Percentiles rank a stretch among this genome's conserved stretches.
Conservation (phyloP, 2,888 invertebrate genomes). For the Lithosia quadra region DNA sequence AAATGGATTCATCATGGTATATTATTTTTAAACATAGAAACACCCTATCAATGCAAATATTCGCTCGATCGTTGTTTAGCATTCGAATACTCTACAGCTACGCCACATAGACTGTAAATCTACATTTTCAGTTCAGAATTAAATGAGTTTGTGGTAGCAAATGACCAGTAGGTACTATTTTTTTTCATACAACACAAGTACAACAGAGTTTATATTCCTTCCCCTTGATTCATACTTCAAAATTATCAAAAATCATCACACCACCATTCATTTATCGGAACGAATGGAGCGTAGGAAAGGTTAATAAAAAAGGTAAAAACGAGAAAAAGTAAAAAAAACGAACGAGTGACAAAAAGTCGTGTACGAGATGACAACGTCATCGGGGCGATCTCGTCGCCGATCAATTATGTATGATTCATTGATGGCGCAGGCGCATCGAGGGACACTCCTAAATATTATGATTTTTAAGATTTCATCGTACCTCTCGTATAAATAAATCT, state of each 20-base stretch:
- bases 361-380: conserved; percentile 70
- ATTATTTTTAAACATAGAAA: too few species aligned
- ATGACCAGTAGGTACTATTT: too few species aligned
- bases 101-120: too few species aligned
- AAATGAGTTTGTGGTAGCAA: too few species aligned
- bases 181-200: conserved; percentile 9
- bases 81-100: too few species aligned
- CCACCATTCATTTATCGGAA: conserved; percentile 52
- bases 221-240: conserved; percentile 13
- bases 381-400: conserved; percentile 61
- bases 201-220: conserved; percentile 5
- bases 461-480: conserved; percentile 77
- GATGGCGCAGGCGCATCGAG: conserved; percentile 66
- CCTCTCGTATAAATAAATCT: conserved; percentile 53
- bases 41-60: too few species aligned
- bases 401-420: conserved; percentile 84
- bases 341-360: conserved; percentile 74
- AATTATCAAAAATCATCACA: conserved; percentile 39
- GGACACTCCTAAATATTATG: conserved; percentile 79
- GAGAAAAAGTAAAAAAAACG: conserved; percentile 30
- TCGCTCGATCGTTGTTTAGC: too few species aligned
- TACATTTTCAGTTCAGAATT: too few species aligned
- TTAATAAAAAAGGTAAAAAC: conserved; percentile 38
- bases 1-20: too few species aligned
- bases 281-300: conserved; percentile 49